phyloP scores from a whole-genome alignment of 2,888 invertebrate genomes.

The Dryadula phaetusa region DNA sequence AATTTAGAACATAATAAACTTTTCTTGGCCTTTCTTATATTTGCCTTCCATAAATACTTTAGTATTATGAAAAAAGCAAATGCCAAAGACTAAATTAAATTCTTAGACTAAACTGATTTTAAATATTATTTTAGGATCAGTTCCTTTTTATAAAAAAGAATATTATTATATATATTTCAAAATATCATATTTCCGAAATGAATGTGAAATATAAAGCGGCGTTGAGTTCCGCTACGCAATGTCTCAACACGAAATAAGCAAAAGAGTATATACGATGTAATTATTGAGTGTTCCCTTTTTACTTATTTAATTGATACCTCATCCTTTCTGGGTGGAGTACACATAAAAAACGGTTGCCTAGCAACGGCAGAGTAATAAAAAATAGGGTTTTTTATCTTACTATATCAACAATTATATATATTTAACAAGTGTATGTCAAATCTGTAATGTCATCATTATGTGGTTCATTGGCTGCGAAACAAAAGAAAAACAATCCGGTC shows the following conservation, averaged over 20 bases:
- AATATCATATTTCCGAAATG: no score
- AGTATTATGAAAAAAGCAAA: not conserved
- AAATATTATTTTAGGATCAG: not conserved
- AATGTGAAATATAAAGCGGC: no score
- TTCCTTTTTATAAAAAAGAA: not conserved
- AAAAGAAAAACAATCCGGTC: slow-evolving; percentile 35
- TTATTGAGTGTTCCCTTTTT: no score
- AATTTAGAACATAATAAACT: slow-evolving; percentile 1
- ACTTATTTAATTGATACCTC: no score
- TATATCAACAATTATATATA: no score
- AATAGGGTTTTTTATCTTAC: no score
- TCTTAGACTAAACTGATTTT: not conserved
- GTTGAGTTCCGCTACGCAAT: no score
- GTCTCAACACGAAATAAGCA: no score
- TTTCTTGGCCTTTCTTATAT: slow-evolving; percentile 8
- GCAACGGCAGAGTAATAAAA: not conserved
- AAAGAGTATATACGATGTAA: no score
- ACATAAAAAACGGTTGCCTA: not conserved
- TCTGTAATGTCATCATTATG: not conserved
- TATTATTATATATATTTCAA: not conserved
- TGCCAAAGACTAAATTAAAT: not conserved
- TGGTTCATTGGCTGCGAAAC: slow-evolving; percentile 19
- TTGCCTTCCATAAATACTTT: not conserved
- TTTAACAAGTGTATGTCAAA: not conserved
- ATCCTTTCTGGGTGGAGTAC: no score